Evolutionary conservation across 2,797 vertebrate species (phyloP), one percentile per base, ranked within the genome.

Genomic region (Lepilemur ruficaudatus): DNA sequence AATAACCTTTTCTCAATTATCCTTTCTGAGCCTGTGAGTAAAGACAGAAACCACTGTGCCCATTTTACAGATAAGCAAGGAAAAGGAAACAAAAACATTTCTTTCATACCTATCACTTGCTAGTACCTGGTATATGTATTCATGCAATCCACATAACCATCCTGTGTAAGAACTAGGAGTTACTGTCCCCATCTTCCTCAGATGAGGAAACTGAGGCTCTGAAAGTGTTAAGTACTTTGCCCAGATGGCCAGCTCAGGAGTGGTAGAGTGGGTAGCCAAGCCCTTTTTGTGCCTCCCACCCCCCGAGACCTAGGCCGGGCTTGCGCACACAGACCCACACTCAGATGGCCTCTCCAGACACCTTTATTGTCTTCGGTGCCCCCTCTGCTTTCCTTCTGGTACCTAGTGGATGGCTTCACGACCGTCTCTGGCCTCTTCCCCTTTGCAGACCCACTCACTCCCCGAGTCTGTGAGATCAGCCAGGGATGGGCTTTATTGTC

Each of bases 331-430:
- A 70, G 28, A 55, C 9, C 23, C 46, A 43, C 43, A 89, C 61
- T 7, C 1, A 0, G 1, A 1, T 1, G 75, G 50, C 96, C 94
- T 97, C 93, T 93, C 95, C 75, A 87, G 80, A 96, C 22, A 92
- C 89, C 23, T 97, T 98, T 98, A 97, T 92, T 97, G 86, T 90
- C 5, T 79, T 50, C 0, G 7, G 59, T 87, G 91, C 12, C 75
- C 73, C 91, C 89, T 89, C 91, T 12, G 28, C 83, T 84, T 94
- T 72, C 83, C 30, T 89, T 82, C 83, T 81, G 75, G 79, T 65
- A 5, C 59, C n/a, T 2, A 15, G 57, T 50, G 86, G 82, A 20
- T 65, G 70, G 43, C 46, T 69, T 32, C 18, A 6, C 13, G 59
- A 15, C 32, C 6, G 2, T 28, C 41, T 41, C 38, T 41, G 65